Evolutionary conservation across 2,113 vertebrate species (phyloP).

Genomic region (Sakesphorus luctuosus): DNA sequence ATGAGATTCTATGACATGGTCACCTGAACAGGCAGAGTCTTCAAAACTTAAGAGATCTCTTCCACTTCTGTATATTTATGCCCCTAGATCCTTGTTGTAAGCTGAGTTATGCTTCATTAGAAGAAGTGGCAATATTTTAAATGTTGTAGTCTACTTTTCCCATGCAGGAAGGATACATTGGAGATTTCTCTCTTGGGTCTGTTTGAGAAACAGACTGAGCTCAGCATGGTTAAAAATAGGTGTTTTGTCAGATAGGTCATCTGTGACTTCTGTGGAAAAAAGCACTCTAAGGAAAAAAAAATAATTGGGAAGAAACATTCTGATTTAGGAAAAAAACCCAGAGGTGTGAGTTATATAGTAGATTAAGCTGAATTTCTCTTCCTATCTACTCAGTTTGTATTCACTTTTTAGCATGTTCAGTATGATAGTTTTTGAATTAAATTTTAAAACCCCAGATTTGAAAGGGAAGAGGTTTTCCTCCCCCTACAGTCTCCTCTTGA

Average conservation of each 20-base stretch:
- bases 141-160: neutral
- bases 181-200: neutral
- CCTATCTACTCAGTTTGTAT: neutral
- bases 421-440: neutral
- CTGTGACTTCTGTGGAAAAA: neutral
- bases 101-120: neutral
- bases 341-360: neutral
- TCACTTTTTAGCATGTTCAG: neutral
- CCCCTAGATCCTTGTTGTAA: neutral
- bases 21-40: slow-evolving; percentile 14
- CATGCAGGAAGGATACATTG: neutral
- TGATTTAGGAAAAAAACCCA: neutral
- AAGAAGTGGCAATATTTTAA: neutral
- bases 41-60: neutral
- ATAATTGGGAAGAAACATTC: neutral
- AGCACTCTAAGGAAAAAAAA: neutral
- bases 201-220: neutral
- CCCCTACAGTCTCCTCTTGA: neutral
- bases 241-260: neutral
- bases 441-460: neutral
- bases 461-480: neutral
- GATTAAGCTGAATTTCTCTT: neutral
- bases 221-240: slow-evolving; percentile 12
- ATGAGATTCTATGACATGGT: slow-evolving; percentile 39
- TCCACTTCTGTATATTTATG: neutral